Conservation (phyloP, 2,888 invertebrate species). For the Drosophila rubida region DNA sequence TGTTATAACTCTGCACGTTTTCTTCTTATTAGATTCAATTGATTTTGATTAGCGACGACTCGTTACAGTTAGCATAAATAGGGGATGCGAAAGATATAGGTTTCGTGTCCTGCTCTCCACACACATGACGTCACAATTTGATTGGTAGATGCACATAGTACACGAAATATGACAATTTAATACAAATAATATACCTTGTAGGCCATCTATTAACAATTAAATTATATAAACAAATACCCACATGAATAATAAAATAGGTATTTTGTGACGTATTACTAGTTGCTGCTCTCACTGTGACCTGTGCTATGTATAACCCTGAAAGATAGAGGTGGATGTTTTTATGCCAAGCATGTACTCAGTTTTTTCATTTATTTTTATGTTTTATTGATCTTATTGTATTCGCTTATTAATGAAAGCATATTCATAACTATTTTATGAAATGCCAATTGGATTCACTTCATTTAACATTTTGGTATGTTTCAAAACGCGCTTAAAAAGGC, state of each 20-base stretch:
- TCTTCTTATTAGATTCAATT: slow-evolving; percentile 58
- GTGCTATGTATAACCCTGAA: background rate
- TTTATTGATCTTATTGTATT: too few species aligned
- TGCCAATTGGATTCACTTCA: too few species aligned
- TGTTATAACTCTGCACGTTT: background rate
- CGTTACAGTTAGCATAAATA: background rate
- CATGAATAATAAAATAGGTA: too few species aligned
- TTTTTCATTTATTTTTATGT: too few species aligned
- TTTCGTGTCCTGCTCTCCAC: slow-evolving; percentile 2
- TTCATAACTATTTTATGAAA: too few species aligned
- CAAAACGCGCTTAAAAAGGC: too few species aligned
- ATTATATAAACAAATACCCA: too few species aligned
- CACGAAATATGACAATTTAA: background rate
- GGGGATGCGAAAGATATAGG: background rate
- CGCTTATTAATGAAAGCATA: too few species aligned
- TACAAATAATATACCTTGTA: too few species aligned
- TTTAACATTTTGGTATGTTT: too few species aligned
- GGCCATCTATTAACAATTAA: too few species aligned
- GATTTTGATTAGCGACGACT: slow-evolving; percentile 55
- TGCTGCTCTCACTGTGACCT: background rate
- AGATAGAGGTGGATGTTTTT: background rate
- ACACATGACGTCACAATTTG: slow-evolving; percentile 40
- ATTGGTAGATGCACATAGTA: background rate
- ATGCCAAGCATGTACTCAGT: too few species aligned
- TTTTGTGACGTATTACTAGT: background rate